These are phyloP conservation scores for Campoletis sonorensis DNA, from an alignment of 1,140 invertebrate genomes.

Conservation along the genomic window DNA sequence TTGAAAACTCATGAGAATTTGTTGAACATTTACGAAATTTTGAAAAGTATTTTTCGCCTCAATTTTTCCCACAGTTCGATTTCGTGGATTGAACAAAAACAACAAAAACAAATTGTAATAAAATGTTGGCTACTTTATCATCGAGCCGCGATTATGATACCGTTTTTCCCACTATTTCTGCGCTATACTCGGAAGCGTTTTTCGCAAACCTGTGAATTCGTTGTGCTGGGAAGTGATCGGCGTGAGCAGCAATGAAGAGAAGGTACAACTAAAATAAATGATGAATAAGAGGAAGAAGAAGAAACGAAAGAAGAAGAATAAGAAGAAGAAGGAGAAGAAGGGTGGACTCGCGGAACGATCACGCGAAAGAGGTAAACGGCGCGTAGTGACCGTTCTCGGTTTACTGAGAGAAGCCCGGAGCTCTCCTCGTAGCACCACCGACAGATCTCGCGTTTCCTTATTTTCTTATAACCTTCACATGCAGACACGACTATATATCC, in stretches of 20 bases:
- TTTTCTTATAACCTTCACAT: background rate
- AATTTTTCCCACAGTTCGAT: constrained; percentile 15
- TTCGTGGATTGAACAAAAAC: background rate
- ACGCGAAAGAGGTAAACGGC: constrained; percentile 44
- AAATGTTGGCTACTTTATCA: background rate
- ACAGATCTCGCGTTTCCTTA: constrained; percentile 27
- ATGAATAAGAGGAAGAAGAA: background rate
- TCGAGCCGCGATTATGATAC: constrained; percentile 21
- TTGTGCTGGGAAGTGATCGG: constrained; percentile 24
- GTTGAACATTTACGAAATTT: too few species aligned
- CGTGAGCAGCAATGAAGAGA: background rate
- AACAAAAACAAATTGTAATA: background rate
- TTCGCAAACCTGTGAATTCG: constrained; percentile 38
- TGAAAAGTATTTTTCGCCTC: too few species aligned
- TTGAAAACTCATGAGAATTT: too few species aligned
- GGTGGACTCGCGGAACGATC: constrained; percentile 28
- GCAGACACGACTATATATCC: background rate
- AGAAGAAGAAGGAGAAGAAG: background rate
- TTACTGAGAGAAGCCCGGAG: constrained; percentile 43
- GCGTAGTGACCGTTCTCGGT: constrained; percentile 36
- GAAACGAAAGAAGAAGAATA: constrained; percentile 9
- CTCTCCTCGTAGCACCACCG: constrained; percentile 10
- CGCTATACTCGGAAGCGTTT: constrained; percentile 35
- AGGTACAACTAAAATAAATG: background rate
- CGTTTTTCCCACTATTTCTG: constrained; percentile 13